Base-by-base conservation (phyloP, 2,113 vertebrate species). In the Cavia porcellus region DNA sequence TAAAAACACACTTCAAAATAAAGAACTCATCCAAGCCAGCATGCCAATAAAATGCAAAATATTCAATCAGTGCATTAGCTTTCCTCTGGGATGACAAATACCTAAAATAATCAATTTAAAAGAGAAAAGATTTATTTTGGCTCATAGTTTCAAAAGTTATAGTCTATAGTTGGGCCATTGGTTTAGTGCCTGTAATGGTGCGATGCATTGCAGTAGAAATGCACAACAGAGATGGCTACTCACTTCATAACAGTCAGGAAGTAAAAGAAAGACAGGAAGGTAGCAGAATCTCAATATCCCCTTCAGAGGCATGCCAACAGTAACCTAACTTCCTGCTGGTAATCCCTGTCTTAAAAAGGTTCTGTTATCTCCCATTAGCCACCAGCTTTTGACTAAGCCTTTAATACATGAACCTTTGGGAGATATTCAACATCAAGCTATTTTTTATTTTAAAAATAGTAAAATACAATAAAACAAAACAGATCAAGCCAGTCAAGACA, bases 1-100 rank as follows among this genome's bases (percentile, higher is more conserved):
- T 8, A 93, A 64, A 89, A 89, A 35, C 28, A n/a, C 42, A 87
- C 55, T 95, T 57, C 72, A 3, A 86, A 89, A 42, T 90, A 59
- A 59, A 64, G 20, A 66, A 68, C 11, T 70, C 7, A 13, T 87
- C 55, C 11, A 25, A 75, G 42, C 11, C 24, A 61, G 22, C 35
- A 47, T 89, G 45, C 45, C 25, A 38, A 30, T 83, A 42, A 89
- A 82, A 61, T 61, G 8, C 79, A 35, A 84, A 80, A 75, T 5
- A 83, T 45, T 80, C 24, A 47, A 10, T 90, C 20, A 15, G 42
- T 35, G 25, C 52, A n/a, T 61, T 42, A 12, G 22, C 52, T 38
- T 83, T 89, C 68, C 52, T 22, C 11, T 28, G 62, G 28, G 10
- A 13, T 75, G 45, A 74, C 19, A 55, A 61, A 42, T 45, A 55